Conservation (phyloP, 2,888 invertebrate genomes). For the Cephus pygmeus region DNA sequence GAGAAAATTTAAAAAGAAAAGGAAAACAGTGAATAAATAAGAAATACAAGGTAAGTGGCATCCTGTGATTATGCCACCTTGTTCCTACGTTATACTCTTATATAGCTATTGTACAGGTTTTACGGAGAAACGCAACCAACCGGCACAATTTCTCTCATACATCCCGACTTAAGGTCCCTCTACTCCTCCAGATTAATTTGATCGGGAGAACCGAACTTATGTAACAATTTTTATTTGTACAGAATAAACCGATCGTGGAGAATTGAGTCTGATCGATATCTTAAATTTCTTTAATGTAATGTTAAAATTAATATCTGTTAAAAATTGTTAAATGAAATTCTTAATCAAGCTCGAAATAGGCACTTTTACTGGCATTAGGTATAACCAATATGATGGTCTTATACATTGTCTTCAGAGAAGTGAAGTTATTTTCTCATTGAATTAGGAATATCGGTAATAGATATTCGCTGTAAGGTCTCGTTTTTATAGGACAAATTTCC, state of each 20-base stretch:
- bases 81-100: neutral
- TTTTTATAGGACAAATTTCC: neutral
- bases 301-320: no score
- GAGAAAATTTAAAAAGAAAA: constrained; percentile 9
- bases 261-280: neutral
- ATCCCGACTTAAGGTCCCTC: neutral
- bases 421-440: neutral
- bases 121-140: neutral
- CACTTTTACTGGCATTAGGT: no score
- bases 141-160: neutral
- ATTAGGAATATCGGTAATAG: neutral
- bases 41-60: constrained; percentile 2
- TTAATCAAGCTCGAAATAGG: no score
- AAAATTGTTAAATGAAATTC: no score
- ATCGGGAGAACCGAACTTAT: neutral
- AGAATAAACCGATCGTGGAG: neutral
- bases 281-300: neutral
- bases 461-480: neutral
- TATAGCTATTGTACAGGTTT: neutral
- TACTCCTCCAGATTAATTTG: neutral
- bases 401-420: neutral
- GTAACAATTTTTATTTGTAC: neutral
- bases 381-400: neutral
- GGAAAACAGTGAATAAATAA: constrained; percentile 5
- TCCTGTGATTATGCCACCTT: neutral